Evolutionary conservation across 2,113 vertebrate species (phyloP).

Genomic region (Sterna hirundo): DNA sequence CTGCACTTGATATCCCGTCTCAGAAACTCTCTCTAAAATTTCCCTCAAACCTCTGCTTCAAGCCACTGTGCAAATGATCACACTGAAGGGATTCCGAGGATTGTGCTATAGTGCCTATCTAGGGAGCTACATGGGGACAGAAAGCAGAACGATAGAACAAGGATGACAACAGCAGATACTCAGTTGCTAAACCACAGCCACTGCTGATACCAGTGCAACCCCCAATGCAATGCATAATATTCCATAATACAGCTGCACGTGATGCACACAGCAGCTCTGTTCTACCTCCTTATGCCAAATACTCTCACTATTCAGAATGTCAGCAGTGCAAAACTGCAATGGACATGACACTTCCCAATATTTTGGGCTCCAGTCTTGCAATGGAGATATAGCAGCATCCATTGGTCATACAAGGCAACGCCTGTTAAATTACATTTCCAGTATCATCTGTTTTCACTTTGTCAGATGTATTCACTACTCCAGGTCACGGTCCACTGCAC

Average conservation of each 20-base stretch:
- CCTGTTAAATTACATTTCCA: background rate
- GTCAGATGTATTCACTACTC: background rate
- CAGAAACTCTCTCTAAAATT: background rate
- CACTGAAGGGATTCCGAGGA: background rate
- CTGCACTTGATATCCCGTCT: background rate
- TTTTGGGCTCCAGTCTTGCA: background rate
- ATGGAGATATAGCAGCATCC: background rate
- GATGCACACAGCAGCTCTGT: background rate
- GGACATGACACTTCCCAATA: background rate
- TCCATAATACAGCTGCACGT: background rate
- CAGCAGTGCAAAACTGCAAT: background rate
- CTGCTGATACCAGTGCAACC: background rate
- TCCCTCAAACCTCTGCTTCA: background rate
- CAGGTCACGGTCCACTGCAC: background rate
- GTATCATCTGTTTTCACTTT: background rate
- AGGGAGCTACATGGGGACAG: background rate
- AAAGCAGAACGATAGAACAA: background rate
- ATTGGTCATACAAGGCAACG: background rate
- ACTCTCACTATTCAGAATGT: background rate
- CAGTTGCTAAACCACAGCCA: background rate
- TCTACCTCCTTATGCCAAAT: background rate
- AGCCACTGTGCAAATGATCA: background rate
- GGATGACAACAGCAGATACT: background rate
- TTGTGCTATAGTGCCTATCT: rapidly evolving
- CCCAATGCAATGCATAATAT: rapidly evolving